These are phyloP conservation scores for Conomelus anceps DNA, from an alignment of 2,888 invertebrate genomes.

Conservation along the genomic window DNA sequence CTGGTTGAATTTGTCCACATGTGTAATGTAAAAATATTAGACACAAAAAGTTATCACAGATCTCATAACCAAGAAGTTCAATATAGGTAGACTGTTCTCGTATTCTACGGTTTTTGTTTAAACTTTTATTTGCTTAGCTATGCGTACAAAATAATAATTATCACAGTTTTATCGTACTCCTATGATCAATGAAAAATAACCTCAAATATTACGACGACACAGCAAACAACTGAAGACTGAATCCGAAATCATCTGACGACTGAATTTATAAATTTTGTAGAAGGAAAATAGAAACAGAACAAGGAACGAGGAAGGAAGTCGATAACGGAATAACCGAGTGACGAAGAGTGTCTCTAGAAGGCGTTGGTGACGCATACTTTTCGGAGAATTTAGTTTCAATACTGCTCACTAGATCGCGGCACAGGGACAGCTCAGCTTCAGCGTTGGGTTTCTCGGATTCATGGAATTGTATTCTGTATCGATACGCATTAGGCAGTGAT, in stretches of 20 bases:
- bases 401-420: neutral
- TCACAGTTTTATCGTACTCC: too few species aligned
- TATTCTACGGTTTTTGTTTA: neutral
- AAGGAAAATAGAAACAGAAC: neutral
- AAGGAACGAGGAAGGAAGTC: neutral
- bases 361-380: neutral
- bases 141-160: too few species aligned
- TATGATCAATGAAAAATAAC: neutral
- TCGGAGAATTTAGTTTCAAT: neutral
- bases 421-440: too few species aligned
- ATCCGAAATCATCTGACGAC: neutral
- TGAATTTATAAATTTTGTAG: neutral
- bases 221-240: neutral
- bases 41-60: neutral
- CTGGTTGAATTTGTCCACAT: neutral
- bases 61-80: neutral
- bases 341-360: too few species aligned
- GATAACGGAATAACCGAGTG: neutral
- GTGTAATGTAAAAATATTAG: neutral
- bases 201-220: neutral
- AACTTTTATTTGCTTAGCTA: neutral
- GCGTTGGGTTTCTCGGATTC: neutral
- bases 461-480: too few species aligned
- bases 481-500: too few species aligned
- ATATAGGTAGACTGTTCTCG: neutral